These are phyloP conservation scores for Pseudomyrmex pallidus DNA, from an alignment of 1,140 invertebrate species.

Conservation along the genomic window DNA sequence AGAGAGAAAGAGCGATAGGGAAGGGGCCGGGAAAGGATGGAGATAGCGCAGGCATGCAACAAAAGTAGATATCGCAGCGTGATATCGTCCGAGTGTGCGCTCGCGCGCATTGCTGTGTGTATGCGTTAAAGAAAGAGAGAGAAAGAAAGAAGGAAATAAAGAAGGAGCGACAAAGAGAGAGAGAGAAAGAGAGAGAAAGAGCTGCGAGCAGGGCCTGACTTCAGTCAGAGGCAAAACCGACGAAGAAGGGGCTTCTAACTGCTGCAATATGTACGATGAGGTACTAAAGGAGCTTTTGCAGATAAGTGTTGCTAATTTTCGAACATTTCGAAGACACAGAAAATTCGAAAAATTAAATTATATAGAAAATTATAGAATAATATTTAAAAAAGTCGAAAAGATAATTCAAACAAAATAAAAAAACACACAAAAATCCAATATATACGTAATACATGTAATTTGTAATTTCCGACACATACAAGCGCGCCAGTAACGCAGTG, in stretches of 20 bases:
- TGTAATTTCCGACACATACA: no score
- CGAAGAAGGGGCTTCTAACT: slow-evolving; percentile 35
- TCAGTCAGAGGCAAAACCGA: slow-evolving; percentile 22
- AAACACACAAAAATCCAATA: no score
- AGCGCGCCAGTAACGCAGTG: no score
- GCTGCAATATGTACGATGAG: background rate
- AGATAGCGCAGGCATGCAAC: slow-evolving; percentile 64
- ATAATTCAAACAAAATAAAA: background rate
- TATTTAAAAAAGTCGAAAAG: background rate
- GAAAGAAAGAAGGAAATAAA: background rate
- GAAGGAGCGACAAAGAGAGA: background rate
- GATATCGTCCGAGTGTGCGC: slow-evolving; percentile 19
- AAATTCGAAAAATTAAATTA: background rate
- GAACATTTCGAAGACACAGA: background rate
- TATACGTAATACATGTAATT: no score
- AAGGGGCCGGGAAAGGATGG: slow-evolving; percentile 53
- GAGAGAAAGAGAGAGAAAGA: background rate
- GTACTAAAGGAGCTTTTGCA: slow-evolving; percentile 4
- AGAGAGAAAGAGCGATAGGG: background rate
- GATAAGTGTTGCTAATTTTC: background rate
- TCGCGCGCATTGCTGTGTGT: slow-evolving; percentile 22
- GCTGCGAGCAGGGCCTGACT: slow-evolving; percentile 29
- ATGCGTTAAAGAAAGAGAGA: background rate
- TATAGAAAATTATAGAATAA: background rate
- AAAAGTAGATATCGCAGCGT: slow-evolving; percentile 59